These are phyloP conservation scores for Dexiosoma caninum DNA, from an alignment of 2,888 invertebrate genomes.

Conservation along the genomic window DNA sequence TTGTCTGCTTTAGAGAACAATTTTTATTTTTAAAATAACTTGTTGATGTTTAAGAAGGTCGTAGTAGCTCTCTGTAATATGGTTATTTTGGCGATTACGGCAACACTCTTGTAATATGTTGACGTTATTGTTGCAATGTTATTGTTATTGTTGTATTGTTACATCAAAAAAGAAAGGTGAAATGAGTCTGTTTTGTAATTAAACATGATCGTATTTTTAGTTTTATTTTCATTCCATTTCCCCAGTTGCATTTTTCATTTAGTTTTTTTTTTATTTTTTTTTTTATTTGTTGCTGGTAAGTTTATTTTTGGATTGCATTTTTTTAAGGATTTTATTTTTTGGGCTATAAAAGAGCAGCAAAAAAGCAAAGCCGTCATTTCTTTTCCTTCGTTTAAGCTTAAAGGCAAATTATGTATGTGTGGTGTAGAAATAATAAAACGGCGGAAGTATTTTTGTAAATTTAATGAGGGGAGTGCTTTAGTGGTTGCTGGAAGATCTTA, in stretches of 20 bases:
- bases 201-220: conserved; percentile 45
- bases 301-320: conserved; percentile 1
- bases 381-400: neutral
- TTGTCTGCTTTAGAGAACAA: too few relatives aligned
- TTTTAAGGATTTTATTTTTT: conserved; percentile 25
- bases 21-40: too few relatives aligned
- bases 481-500: conserved; percentile 33
- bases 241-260: neutral
- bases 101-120: too few relatives aligned
- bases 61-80: too few relatives aligned
- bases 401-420: conserved; percentile 4
- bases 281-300: neutral
- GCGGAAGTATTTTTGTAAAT: conserved; percentile 55
- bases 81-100: too few relatives aligned
- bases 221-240: conserved; percentile 38
- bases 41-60: too few relatives aligned
- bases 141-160: conserved; percentile 29
- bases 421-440: neutral
- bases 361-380: conserved; percentile 1
- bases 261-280: neutral
- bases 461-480: conserved; percentile 24
- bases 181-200: conserved; percentile 62
- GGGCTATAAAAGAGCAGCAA: neutral
- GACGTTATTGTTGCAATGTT: neutral
- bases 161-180: conserved; percentile 62